Evolutionary conservation across 2,888 invertebrate species (phyloP), one percentile per base, ranked within the genome.

Genomic region (Anarsia innoxiella): DNA sequence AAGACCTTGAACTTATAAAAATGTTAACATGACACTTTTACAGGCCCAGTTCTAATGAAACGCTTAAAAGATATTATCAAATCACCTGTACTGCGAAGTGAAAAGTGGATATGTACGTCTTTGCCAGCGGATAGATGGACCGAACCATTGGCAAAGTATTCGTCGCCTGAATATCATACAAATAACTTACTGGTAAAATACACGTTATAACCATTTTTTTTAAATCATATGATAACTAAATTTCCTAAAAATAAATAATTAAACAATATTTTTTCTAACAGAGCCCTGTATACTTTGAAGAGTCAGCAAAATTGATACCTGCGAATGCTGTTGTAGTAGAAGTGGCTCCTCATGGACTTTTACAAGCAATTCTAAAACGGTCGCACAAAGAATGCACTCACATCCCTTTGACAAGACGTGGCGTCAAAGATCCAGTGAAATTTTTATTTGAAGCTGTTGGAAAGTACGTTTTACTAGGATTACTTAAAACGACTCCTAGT

Each of bases 91-190:
- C 71, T 73, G 1, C 84, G 95, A 14, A 90, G 91, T 3, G 45
- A 73, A 0, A 90, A 90, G 49, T 96, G 96, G 96, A 70, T 96
- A 15, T 93, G 94, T 39, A 90, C 93, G 0, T 95, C 95, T 2
- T 89, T 94, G 5, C 91, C 92, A 8, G 71, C 76, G 47, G 68
- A 67, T 6, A 75, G 88, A 29, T 94, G 94, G 94, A 77, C 87
- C 11, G 78, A 87, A 2, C 74, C 87, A 0, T 66, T 86, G 12
- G 89, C 90, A 0, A 75, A 87, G 48, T 78, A 86, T 26, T 91
- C 90, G 1, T 94, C 94, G 0, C 91, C 95, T 0, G 93, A 93
- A 53, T 97, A 97, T 58, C 93, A 93, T 57, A 90, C 90, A 0
- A 94, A 94, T 62, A 95, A 94, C 67, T 76, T 94, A 27, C 67